phyloP scores from a whole-genome alignment of 2,113 vertebrate species.

The Tapirus terrestris region DNA sequence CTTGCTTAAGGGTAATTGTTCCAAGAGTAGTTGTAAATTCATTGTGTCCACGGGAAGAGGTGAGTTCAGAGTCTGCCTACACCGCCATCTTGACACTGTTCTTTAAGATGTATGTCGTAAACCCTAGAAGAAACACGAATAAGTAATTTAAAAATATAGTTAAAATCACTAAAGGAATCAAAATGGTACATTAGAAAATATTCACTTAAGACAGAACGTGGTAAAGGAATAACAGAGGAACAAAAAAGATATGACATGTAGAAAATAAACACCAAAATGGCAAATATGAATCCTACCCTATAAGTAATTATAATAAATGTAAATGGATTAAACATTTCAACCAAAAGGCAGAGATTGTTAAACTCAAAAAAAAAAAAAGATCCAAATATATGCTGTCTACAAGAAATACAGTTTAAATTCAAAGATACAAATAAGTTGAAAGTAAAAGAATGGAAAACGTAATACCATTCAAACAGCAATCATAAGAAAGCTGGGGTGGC shows the following conservation, averaged over 20 bases:
- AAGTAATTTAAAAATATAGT: not conserved
- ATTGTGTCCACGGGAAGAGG: too few relatives aligned
- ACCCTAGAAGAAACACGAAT: not conserved
- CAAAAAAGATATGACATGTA: not conserved
- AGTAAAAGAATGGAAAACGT: not conserved
- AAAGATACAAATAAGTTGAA: not conserved
- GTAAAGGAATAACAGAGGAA: not conserved
- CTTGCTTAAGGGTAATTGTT: too few relatives aligned
- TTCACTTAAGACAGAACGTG: not conserved
- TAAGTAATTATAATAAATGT: not conserved
- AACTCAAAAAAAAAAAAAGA: not conserved
- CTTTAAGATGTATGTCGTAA: not conserved
- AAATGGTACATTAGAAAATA: not conserved
- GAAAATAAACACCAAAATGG: slow-evolving; percentile 18
- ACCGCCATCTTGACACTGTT: too few relatives aligned
- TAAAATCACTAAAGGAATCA: not conserved
- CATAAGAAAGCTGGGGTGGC: not conserved
- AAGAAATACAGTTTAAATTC: not conserved
- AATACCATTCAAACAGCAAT: not conserved
- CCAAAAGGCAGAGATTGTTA: not conserved
- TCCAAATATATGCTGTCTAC: not conserved
- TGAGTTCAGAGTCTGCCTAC: too few relatives aligned
- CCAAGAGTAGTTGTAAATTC: too few relatives aligned
- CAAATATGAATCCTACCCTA: not conserved
- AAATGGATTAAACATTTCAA: not conserved